Conservation (phyloP, 2,113 vertebrate species). For the Sebastes fasciatus region DNA sequence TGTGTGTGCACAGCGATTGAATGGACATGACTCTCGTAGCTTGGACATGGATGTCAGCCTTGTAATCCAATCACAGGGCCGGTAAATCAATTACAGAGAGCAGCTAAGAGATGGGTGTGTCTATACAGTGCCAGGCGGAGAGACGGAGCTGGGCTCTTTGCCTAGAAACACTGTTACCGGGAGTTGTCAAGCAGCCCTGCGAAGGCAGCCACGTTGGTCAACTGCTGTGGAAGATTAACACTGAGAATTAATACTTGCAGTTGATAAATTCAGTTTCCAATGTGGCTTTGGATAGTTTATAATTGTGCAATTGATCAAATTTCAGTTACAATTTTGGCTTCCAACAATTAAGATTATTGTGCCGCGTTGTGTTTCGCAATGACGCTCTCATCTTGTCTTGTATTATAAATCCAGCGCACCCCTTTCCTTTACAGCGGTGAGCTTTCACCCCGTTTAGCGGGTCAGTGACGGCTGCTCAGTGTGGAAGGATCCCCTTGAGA, state of each 20-base stretch:
- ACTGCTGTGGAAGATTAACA: slow-evolving; percentile 22
- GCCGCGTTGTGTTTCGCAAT: too few species aligned
- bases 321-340: too few species aligned
- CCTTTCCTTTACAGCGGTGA: too few species aligned
- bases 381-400: too few species aligned
- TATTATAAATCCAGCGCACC: too few species aligned
- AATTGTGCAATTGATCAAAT: background rate
- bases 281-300: background rate
- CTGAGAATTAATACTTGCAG: background rate
- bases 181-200: slow-evolving; percentile 10
- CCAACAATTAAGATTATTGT: too few species aligned
- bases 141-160: slow-evolving; percentile 51
- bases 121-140: slow-evolving; percentile 28
- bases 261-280: slow-evolving; percentile 8
- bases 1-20: slow-evolving; percentile 18
- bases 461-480: too few species aligned
- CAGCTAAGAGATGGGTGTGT: slow-evolving; percentile 68
- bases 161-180: slow-evolving; percentile 43
- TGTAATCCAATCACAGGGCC: slow-evolving; percentile 77
- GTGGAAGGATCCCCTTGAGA: too few species aligned
- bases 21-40: slow-evolving; percentile 66
- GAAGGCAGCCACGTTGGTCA: slow-evolving; percentile 33
- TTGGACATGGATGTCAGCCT: slow-evolving; percentile 72
- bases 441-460: too few species aligned
- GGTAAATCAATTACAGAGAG: slow-evolving; percentile 72